Base-by-base conservation (phyloP, 2,797 vertebrate genomes). In the Neosalanx taihuensis region DNA sequence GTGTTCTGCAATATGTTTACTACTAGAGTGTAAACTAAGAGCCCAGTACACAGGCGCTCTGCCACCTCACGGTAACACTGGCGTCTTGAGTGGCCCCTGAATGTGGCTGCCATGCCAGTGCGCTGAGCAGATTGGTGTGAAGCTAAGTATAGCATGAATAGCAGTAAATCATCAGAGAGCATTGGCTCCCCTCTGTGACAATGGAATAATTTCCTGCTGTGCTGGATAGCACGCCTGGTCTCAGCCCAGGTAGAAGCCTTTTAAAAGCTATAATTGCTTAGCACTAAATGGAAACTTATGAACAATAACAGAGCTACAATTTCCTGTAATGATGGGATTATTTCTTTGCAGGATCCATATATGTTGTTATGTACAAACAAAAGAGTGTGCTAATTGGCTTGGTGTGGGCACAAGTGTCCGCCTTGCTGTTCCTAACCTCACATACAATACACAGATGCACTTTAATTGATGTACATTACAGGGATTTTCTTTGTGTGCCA, bases 181-280 rank as follows among this genome's bases (percentile, higher is more conserved):
- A 76, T 31, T 67, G 87, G 77, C 86, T 83, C 85, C 88, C 89
- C 86, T 88, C 88, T 90, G 90, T 85, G 90, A 92, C 88, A 90
- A 91, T 90, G 83, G 82, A 90, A 82, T 84, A 78, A 78, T 86
- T 83, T 81, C 90, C 85, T 51, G 81, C 84, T 86, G 89, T 41
- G 87, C 71, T 72, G 76, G 83, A 86, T 77, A 86, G 85, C 85
- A 87, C 86, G 88, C 86, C 84, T 82, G 81, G 83, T 87, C 82
- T 84, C 76, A 84, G 76, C 83, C 85, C 78, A 89, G 87, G 87
- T 89, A 89, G 83, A 86, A 81, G 84, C 77, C 85, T 86, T 84
- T 88, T 87, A 89, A 88, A 89, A 88, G 83, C 76, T 59, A 68
- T 89, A 89, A 90, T 89, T 89, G 88, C 86, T 84, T 62, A 41